These are phyloP conservation scores for Colinus virginianus DNA, from an alignment of 2,113 vertebrate genomes.

Conservation along the genomic window DNA sequence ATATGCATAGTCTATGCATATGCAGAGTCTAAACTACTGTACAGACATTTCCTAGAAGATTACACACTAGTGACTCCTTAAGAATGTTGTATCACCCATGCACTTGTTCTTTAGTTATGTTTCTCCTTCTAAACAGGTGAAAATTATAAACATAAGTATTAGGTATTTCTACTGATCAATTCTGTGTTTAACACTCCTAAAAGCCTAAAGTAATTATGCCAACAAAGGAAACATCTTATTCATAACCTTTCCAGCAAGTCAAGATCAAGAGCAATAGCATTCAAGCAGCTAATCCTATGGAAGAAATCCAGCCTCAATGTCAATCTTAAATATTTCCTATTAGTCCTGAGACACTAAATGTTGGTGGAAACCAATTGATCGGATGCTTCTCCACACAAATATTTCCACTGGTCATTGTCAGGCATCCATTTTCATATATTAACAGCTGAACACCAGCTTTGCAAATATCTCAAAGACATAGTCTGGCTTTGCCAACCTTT, in stretches of 20 bases:
- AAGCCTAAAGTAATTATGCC: neutral
- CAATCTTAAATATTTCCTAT: neutral
- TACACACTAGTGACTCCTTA: neutral
- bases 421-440: neutral
- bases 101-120: neutral
- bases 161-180: neutral
- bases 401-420: neutral
- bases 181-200: neutral
- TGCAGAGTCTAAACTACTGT: neutral
- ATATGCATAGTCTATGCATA: neutral
- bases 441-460: neutral
- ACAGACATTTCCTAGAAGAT: accelerated
- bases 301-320: neutral
- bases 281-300: neutral
- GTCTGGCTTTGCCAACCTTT: no score
- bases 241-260: neutral
- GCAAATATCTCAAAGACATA: neutral
- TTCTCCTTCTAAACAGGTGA: neutral
- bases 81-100: neutral
- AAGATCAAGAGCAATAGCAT: neutral
- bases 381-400: neutral
- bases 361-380: neutral
- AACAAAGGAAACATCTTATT: neutral
- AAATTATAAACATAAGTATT: neutral
- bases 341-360: neutral